phyloP scores from a whole-genome alignment of 2,888 invertebrate genomes.

The Caenorhabditis panamensis region DNA sequence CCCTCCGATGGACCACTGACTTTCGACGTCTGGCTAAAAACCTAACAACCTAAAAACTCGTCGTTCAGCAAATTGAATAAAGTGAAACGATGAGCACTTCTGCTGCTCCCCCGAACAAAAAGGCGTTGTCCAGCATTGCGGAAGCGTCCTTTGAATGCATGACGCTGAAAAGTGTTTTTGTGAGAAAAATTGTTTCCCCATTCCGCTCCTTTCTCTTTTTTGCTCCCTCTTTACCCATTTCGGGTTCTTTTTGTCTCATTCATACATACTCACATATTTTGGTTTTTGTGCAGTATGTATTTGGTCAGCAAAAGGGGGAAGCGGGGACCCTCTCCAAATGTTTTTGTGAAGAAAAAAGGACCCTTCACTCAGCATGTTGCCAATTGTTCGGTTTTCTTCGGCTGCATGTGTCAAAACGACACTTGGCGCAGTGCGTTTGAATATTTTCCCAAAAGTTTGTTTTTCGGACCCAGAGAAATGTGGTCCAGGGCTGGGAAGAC shows the following conservation, averaged over 20 bases:
- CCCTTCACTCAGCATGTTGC: conserved; percentile 53
- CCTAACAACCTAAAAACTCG: conserved; percentile 24
- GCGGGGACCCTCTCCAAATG: conserved; percentile 39
- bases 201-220: conserved; percentile 18
- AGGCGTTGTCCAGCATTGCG: conserved; percentile 44
- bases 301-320: conserved; percentile 10
- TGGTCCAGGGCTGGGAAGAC: background rate
- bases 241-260: conserved; percentile 58
- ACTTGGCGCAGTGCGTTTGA: conserved; percentile 19
- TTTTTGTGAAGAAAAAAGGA: conserved; percentile 40
- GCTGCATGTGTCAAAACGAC: conserved; percentile 42
- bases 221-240: conserved; percentile 14
- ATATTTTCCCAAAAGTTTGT: conserved; percentile 31
- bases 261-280: conserved; percentile 55
- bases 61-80: conserved; percentile 61
- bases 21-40: conserved; percentile 28
- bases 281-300: conserved; percentile 27
- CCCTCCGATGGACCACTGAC: conserved; percentile 26
- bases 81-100: conserved; percentile 56
- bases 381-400: conserved; percentile 42
- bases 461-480: conserved; percentile 11
- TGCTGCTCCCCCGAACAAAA: conserved; percentile 33
- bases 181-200: conserved; percentile 44
- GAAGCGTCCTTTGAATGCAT: conserved; percentile 55
- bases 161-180: conserved; percentile 61